Percentiles rank a stretch among this genome's conserved stretches.
Evolutionary conservation across 2,797 vertebrate species (phyloP).

Genomic region (Ambastaia sidthimunki): DNA sequence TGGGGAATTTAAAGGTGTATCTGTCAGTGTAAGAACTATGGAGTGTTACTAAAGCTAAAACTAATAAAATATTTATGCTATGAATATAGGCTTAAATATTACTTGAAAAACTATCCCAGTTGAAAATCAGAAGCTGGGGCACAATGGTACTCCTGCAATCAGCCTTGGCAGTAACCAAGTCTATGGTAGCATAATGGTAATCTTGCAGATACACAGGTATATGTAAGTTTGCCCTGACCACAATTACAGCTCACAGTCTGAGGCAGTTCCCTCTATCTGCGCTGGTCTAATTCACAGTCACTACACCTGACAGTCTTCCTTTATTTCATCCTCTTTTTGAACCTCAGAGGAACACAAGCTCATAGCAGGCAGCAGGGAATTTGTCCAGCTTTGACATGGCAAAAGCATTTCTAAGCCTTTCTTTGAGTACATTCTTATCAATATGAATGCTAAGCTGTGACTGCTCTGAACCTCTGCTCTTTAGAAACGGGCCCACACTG

Average conservation of each 20-base stretch:
- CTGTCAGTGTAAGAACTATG: too few relatives aligned
- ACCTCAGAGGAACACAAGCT: conserved; percentile 71
- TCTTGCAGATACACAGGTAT: neutral
- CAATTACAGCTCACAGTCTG: conserved; percentile 29
- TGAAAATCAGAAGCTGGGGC: too few relatives aligned
- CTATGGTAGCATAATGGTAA: too few relatives aligned
- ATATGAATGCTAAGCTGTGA: conserved; percentile 74
- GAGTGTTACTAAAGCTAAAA: too few relatives aligned
- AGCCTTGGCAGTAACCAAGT: too few relatives aligned
- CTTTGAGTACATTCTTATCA: conserved; percentile 80
- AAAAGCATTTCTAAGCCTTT: conserved; percentile 70
- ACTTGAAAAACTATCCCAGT: too few relatives aligned
- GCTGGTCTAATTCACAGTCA: conserved; percentile 30
- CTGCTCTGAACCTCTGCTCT: conserved; percentile 72
- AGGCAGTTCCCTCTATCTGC: conserved; percentile 34
- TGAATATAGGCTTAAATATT: too few relatives aligned
- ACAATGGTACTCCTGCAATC: too few relatives aligned
- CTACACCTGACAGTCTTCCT: conserved; percentile 50
- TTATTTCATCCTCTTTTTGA: conserved; percentile 69
- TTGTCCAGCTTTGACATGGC: conserved; percentile 80
- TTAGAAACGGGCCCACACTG: conserved; percentile 56
- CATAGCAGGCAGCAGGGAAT: conserved; percentile 77
- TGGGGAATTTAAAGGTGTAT: neutral
- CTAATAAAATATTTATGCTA: too few relatives aligned
- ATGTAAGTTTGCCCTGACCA: neutral